These are phyloP conservation scores for Drosophila tani DNA, from an alignment of 1,140 invertebrate genomes.

Conservation along the genomic window DNA sequence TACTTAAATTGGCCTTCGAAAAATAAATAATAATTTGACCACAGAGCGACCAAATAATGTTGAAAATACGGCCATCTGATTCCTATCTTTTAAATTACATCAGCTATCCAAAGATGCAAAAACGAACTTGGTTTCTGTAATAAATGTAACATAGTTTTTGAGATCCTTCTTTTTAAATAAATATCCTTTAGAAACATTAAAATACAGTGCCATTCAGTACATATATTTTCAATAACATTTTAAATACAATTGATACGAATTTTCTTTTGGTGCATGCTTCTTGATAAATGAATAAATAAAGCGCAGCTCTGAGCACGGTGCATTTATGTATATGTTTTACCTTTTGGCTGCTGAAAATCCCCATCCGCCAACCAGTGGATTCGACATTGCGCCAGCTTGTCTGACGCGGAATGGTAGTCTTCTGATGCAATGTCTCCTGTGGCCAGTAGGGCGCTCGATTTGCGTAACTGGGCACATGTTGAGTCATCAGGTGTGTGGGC, in stretches of 20 bases:
- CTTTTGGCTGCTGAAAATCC: slow-evolving; percentile 43
- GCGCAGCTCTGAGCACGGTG: slow-evolving; percentile 40
- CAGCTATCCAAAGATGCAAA: too few relatives aligned
- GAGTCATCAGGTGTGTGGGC: slow-evolving; percentile 55
- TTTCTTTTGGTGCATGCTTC: slow-evolving; percentile 30
- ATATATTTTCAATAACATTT: neutral
- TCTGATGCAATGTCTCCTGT: slow-evolving; percentile 72
- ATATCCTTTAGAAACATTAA: too few relatives aligned
- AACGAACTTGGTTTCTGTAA: too few relatives aligned
- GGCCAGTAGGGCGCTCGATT: slow-evolving; percentile 63
- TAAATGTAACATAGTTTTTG: too few relatives aligned
- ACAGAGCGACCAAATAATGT: too few relatives aligned
- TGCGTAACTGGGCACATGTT: slow-evolving; percentile 77
- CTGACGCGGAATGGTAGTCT: slow-evolving; percentile 57
- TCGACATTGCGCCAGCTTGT: slow-evolving; percentile 70
- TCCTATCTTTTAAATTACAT: too few relatives aligned
- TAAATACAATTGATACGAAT: too few relatives aligned
- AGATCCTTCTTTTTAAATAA: too few relatives aligned
- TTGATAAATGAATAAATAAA: slow-evolving; percentile 71
- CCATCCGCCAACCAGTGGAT: slow-evolving; percentile 31
- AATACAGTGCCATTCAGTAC: neutral
- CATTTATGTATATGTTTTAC: slow-evolving; percentile 49
- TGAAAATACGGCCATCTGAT: too few relatives aligned
- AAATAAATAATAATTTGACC: too few relatives aligned
- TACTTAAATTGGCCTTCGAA: too few relatives aligned